These are phyloP conservation scores for Nasonovia ribisnigri DNA, from an alignment of 2,888 invertebrate genomes.

Conservation along the genomic window DNA sequence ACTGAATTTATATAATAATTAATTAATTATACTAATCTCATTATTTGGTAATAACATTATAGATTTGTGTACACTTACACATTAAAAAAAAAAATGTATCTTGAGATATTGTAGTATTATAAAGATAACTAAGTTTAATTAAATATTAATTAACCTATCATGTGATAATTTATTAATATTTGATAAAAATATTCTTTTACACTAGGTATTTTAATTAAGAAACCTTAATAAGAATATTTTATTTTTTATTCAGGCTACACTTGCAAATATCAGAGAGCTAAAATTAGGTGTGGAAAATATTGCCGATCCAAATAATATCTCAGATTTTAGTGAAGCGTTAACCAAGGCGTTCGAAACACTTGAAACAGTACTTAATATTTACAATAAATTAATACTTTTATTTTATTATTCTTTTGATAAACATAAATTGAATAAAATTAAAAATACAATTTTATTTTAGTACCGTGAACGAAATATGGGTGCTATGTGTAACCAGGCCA, in stretches of 20 bases:
- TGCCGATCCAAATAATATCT: slow-evolving; percentile 85
- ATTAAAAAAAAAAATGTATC: not conserved
- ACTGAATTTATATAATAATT: not conserved
- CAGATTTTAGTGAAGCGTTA: slow-evolving; percentile 92
- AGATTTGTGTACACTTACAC: not conserved
- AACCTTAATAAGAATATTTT: not conserved
- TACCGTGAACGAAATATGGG: slow-evolving; percentile 73
- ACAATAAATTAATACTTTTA: not conserved
- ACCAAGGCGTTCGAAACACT: slow-evolving; percentile 91
- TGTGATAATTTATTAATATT: not conserved
- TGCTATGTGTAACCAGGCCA: slow-evolving; percentile 87
- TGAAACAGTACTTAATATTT: slow-evolving; percentile 68
- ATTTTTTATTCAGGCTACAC: slow-evolving; percentile 78
- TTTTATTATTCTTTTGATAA: not conserved
- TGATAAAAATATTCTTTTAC: not conserved
- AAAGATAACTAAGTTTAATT: not conserved
- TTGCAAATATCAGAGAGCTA: slow-evolving; percentile 85
- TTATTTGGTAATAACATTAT: not conserved
- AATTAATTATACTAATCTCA: not conserved
- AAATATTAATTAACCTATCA: not conserved
- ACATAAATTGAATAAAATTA: not conserved
- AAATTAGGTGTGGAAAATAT: slow-evolving; percentile 84
- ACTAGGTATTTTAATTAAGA: not conserved
- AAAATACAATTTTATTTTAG: slow-evolving; percentile 67
- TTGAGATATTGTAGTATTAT: not conserved